Evolutionary conservation across 2,113 vertebrate genomes (phyloP).

Genomic region (Lepus americanus): DNA sequence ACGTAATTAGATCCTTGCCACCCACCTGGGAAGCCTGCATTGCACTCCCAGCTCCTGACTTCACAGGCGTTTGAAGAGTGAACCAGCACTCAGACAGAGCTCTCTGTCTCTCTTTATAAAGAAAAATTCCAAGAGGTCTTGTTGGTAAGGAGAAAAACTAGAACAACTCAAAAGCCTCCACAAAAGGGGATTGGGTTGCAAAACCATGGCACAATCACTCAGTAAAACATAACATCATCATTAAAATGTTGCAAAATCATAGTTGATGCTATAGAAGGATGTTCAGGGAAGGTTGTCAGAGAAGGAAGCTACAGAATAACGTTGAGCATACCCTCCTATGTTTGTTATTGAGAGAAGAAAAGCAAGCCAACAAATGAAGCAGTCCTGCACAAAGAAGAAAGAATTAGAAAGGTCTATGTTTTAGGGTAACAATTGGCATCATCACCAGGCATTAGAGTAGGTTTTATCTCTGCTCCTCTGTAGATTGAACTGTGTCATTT

Average conservation of each 20-base stretch:
- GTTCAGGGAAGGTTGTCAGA: neutral
- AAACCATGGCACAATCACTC: neutral
- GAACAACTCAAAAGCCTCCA: neutral
- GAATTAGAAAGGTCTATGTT: neutral
- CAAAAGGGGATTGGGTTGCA: neutral
- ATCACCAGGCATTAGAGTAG: neutral
- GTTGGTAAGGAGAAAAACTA: neutral
- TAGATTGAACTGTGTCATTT: conserved; percentile 7
- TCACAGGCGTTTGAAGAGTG: too few species aligned
- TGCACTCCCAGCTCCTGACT: too few species aligned
- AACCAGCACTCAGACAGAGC: too few species aligned
- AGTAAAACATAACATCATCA: neutral
- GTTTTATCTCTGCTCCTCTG: neutral
- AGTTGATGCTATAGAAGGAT: neutral
- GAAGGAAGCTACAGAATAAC: conserved; percentile 29
- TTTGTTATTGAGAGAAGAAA: conserved; percentile 40
- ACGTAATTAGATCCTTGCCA: too few species aligned
- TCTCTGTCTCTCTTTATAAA: too few species aligned
- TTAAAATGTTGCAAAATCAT: neutral
- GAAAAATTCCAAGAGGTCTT: neutral
- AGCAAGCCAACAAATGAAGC: conserved; percentile 4
- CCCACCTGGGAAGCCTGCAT: too few species aligned
- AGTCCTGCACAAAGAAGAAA: neutral
- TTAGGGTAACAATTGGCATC: neutral
- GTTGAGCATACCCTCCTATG: neutral